Percentiles rank a stretch among this genome's conserved stretches.
Evolutionary conservation across 1,140 invertebrate species (phyloP).

Genomic region (Caenorhabditis briggsae): DNA sequence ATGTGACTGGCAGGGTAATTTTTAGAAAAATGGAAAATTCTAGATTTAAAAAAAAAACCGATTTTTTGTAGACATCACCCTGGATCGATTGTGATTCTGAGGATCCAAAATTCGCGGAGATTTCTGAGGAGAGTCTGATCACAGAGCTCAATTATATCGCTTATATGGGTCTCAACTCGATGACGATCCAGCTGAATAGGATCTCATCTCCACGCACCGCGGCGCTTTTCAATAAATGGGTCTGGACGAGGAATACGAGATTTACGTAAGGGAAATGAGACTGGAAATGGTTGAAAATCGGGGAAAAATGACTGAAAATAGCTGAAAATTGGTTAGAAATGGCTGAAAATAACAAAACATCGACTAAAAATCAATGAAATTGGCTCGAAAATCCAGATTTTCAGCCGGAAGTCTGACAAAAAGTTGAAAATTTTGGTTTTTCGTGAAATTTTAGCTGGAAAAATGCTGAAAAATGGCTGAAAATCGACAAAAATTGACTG

Average conservation of each 20-base stretch:
- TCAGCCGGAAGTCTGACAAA: too few species aligned
- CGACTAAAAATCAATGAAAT: too few species aligned
- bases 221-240: constrained; percentile 64
- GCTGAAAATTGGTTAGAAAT: too few species aligned
- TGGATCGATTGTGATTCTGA: constrained; percentile 74
- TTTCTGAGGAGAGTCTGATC: constrained; percentile 62
- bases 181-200: constrained; percentile 68
- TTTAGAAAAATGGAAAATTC: not conserved
- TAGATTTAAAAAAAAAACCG: not conserved
- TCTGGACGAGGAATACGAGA: constrained; percentile 64
- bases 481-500: too few species aligned
- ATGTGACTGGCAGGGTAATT: constrained; percentile 67
- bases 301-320: too few species aligned
- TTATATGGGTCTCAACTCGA: constrained; percentile 69
- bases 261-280: not conserved
- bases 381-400: too few species aligned
- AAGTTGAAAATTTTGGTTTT: too few species aligned
- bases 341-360: too few species aligned
- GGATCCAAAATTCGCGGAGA: constrained; percentile 63
- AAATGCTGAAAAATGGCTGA: too few species aligned
- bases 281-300: not conserved
- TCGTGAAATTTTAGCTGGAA: too few species aligned
- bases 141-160: constrained; percentile 69
- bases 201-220: constrained; percentile 67
- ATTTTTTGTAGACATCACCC: constrained; percentile 58